Evolutionary conservation across 2,888 invertebrate genomes (phyloP).

Genomic region (Congeria kusceri): DNA sequence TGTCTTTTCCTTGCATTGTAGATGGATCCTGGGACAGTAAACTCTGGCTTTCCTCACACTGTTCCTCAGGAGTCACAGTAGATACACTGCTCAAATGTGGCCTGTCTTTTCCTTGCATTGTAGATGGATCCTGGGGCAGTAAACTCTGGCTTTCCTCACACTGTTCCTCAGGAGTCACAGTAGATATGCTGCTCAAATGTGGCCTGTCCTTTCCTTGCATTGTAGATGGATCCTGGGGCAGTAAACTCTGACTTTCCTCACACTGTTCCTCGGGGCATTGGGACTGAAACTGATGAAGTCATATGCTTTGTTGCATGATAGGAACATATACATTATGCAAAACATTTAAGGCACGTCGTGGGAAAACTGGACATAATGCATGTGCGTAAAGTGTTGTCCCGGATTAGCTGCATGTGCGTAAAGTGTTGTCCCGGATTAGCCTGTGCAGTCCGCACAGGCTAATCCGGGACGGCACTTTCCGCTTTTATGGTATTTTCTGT

Average conservation of each 20-base stretch:
- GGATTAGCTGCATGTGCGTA: no score
- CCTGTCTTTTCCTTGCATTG: background rate
- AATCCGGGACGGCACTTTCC: no score
- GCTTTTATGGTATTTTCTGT: no score
- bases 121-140: slow-evolving; percentile 30
- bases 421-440: no score
- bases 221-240: slow-evolving; percentile 27
- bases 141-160: slow-evolving; percentile 47
- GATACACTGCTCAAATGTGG: background rate
- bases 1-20: background rate
- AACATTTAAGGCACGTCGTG: no score
- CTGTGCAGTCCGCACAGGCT: no score
- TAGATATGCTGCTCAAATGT: background rate
- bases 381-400: slow-evolving; percentile 2
- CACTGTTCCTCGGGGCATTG: slow-evolving; percentile 13
- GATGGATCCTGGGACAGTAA: slow-evolving; percentile 34
- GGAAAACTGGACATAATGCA: no score
- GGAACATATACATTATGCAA: no score
- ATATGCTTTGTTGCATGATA: no score
- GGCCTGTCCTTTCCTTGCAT: background rate
- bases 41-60: slow-evolving; percentile 43
- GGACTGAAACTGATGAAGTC: background rate
- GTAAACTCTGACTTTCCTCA: slow-evolving; percentile 47
- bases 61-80: no score
- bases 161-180: background rate